Percentiles rank a stretch among this genome's conserved stretches.
Evolutionary conservation across 2,113 vertebrate species (phyloP).

Genomic region (Chaetura pelagica): DNA sequence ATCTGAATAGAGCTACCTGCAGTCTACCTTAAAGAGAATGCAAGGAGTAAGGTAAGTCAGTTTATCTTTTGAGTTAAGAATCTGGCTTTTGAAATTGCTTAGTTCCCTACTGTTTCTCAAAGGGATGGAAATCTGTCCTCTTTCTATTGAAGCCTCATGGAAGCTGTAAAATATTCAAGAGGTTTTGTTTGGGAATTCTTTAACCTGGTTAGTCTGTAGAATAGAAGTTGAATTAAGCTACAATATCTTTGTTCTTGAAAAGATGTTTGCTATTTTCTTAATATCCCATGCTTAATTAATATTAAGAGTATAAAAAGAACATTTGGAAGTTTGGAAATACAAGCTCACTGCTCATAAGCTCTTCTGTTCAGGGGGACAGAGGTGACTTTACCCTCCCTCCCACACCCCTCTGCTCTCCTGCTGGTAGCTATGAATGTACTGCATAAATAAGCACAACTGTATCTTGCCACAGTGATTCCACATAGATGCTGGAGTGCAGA

Average conservation of each 20-base stretch:
- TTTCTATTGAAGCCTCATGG: not conserved
- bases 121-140: not conserved
- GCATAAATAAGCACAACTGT: not conserved
- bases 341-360: not conserved
- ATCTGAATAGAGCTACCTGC: not conserved
- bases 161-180: not conserved
- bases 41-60: not conserved
- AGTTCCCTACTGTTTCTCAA: not conserved
- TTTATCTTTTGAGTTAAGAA: not conserved
- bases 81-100: not conserved
- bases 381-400: not conserved
- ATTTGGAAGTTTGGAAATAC: not conserved
- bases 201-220: not conserved
- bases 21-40: not conserved
- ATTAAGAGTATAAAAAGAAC: not conserved
- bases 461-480: not conserved
- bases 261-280: not conserved
- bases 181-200: not conserved
- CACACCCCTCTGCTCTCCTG: not conserved
- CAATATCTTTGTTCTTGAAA: not conserved
- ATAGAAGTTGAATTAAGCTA: not conserved
- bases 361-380: not conserved
- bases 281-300: not conserved
- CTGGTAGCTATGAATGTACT: not conserved
- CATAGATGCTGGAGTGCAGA: not conserved